Evolutionary conservation across 2,113 vertebrate genomes (phyloP), one percentile per base, ranked within the genome.

Genomic region (Chaetops frenatus): DNA sequence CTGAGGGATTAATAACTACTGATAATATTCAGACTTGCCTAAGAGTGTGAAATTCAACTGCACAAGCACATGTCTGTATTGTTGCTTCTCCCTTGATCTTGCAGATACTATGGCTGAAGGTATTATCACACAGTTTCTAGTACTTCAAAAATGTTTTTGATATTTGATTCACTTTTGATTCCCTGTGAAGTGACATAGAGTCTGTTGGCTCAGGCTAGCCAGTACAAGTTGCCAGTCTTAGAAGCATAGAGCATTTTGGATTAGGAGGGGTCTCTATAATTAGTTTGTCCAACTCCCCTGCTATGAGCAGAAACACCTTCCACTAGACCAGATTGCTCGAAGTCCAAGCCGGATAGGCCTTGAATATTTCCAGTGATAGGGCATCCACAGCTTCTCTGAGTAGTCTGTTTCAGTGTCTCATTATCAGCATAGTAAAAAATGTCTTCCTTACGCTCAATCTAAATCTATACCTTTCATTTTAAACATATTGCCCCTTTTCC

Each of bases 1-100:
- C 60, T 83, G 29, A 57, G 20, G 65, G 54, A 72, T 88, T 82
- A 82, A 76, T 85, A 82, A 33, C 67, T 86, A 45, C n/a, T 66
- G 42, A 77, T 64, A 88, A 42, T 40, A 70, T 29, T 86, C 47
- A 67, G n/a, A 8, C 23, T 74, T 91, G 50, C 40, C 18, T 81
- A 71, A 54, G 16, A 45, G 33, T 36, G 17, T 56, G 25, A 58
- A 80, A 73, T 71, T 58, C 23, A 44, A 1, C 25, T 86, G 54
- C 45, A 77, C 60, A 88, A 87, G 11, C 31, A 47, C 1, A 0
- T 38, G 15, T 67, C 36, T 67, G 3, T 81, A 51, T 33, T 0
- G 2, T 76, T 79, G 10, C 22, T 83, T 78, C 15, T 80, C 29
- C 29, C 16, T 72, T 54, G 19, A 14, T 85, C 42, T 38, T 35